Evolutionary conservation across 2,113 vertebrate species (phyloP), one percentile per base, ranked within the genome.

Genomic region (Prionailurus bengalensis): DNA sequence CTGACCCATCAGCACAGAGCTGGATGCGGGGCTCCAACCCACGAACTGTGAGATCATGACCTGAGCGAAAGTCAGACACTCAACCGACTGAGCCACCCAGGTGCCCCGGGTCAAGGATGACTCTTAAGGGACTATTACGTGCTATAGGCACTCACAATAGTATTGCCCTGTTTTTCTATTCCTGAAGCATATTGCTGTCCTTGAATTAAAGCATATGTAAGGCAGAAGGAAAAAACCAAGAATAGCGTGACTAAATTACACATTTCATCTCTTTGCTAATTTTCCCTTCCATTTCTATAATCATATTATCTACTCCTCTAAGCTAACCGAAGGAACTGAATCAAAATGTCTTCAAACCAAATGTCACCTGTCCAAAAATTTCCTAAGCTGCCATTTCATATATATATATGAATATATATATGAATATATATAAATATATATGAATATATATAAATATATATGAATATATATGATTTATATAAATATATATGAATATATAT

Each of bases 311-410:
- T 91, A 36, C 21, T 71, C 48, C 7, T 85, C 53, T 79, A 90
- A 89, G 17, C 16, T 58, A 31, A 84, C 27, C 29, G 8, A 79
- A 89, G 33, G 51, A 83, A 14, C 36, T 36, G 36, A 91, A 86
- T 80, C 65, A 86, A 90, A 94, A 80, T 94, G 45, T 45, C 81
- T 85, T 94, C 73, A 1, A 80, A 74, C 7, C 13, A 74, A 87
- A 31, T 31, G 9, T 29, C 39, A 65, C 55, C 33, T 79, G 27
- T 63, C 61, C 33, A 27, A 48, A 94, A 94, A 74, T 91, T 80
- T 21, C 31, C 36, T 68, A 76, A 68, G 11, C n/a, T 86, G 15
- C 58, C 13, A 78, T 42, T 79, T 89, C 42, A 25, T 27, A 61
- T 61, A 61, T 61, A 61, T 15, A 53, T 53, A 53, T 15, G 7